A percentile compares a stretch with the other conserved stretches of the same genome.
These are phyloP conservation scores for Oreochromis grahami DNA, from an alignment of 2,797 vertebrate species.

Conservation along the genomic window DNA sequence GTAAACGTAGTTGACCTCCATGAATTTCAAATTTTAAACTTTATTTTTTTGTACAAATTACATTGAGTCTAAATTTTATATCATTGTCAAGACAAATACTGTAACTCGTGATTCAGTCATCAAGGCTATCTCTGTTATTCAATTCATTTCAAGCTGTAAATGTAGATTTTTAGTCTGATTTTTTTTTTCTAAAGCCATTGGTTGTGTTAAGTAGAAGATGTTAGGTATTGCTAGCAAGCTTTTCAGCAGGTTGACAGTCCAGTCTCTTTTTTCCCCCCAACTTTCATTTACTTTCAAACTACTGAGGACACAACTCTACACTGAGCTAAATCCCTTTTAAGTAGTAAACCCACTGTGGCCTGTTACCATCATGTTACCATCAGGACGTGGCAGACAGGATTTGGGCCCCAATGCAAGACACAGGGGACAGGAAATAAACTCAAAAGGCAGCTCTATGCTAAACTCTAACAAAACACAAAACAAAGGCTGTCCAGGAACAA, in stretches of 20 bases:
- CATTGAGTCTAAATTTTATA: background rate
- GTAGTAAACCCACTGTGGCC: background rate
- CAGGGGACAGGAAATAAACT: background rate
- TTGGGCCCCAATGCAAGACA: background rate
- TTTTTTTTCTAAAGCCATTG: background rate
- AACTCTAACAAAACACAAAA: background rate
- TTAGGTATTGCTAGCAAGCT: background rate
- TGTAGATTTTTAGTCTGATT: background rate
- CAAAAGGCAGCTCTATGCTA: background rate
- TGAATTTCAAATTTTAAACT: background rate
- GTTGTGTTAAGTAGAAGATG: background rate
- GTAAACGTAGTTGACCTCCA: accelerated
- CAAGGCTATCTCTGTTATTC: background rate
- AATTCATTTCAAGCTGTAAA: background rate
- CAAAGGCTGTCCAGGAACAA: background rate
- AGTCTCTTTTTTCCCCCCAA: accelerated
- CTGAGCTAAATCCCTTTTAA: background rate
- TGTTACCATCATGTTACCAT: background rate
- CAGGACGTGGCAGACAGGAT: background rate
- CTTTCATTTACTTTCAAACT: background rate
- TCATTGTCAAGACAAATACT: background rate
- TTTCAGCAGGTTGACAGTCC: background rate
- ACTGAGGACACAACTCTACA: background rate
- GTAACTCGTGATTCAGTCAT: background rate
- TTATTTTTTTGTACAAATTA: background rate